Conservation (phyloP, 2,888 invertebrate genomes). For the Dascillus cervinus region DNA sequence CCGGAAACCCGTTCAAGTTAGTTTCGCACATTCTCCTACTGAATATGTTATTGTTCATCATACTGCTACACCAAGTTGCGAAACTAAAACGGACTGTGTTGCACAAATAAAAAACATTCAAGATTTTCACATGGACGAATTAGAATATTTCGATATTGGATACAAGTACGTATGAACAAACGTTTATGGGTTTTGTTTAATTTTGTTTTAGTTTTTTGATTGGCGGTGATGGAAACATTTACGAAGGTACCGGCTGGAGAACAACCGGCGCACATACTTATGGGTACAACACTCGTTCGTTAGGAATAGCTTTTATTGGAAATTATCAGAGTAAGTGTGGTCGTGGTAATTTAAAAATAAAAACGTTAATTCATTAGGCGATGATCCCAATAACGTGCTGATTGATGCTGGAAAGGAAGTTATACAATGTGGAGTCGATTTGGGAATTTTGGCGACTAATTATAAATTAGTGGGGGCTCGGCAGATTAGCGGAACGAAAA, state of each 20-base stretch:
- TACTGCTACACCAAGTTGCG: constrained; percentile 47
- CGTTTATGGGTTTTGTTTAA: no score
- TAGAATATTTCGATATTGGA: constrained; percentile 50
- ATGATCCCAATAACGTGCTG: constrained; percentile 41
- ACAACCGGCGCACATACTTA: constrained; percentile 50
- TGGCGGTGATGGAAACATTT: constrained; percentile 53
- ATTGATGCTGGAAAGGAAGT: constrained; percentile 44
- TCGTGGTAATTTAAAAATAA: no score
- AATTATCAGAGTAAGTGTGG: constrained; percentile 45
- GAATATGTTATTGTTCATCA: constrained; percentile 51
- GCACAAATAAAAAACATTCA: constrained; percentile 42
- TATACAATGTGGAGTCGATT: constrained; percentile 44
- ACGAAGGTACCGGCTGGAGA: constrained; percentile 54
- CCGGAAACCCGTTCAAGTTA: constrained; percentile 40
- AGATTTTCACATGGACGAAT: constrained; percentile 44
- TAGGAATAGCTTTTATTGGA: constrained; percentile 54
- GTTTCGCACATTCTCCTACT: constrained; percentile 48
- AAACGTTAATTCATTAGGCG: no score
- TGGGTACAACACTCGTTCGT: constrained; percentile 46
- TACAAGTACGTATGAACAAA: constrained; percentile 45
- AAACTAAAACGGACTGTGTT: constrained; percentile 41
- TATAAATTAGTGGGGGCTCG: constrained; percentile 50
- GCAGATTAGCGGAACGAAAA: constrained; percentile 46
- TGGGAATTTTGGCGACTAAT: constrained; percentile 40
- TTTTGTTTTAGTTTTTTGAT: constrained; percentile 47